Evolutionary conservation across 2,888 invertebrate species (phyloP).

Genomic region (Pyrrhia umbra): DNA sequence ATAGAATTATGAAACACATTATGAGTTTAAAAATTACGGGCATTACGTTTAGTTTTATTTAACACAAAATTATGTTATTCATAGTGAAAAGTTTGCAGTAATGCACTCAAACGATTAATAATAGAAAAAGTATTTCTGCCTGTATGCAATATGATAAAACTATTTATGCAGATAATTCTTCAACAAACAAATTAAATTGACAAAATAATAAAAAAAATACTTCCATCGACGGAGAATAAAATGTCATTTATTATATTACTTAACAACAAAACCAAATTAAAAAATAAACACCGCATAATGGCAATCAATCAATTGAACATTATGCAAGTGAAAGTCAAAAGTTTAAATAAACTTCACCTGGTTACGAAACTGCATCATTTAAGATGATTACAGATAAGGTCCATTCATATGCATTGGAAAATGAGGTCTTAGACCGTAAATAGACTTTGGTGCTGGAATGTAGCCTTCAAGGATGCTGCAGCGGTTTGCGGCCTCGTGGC

Average conservation of each 20-base stretch:
- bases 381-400: slow-evolving; percentile 61
- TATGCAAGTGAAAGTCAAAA: slow-evolving; percentile 57
- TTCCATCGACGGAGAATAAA: background rate
- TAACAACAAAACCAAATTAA: slow-evolving; percentile 22
- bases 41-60: too few species aligned
- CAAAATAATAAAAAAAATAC: background rate
- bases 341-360: slow-evolving; percentile 57
- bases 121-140: too few species aligned
- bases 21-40: background rate
- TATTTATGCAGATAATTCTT: background rate
- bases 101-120: too few species aligned
- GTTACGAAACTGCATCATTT: slow-evolving; percentile 60
- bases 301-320: slow-evolving; percentile 67
- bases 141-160: too few species aligned
- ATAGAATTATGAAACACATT: background rate
- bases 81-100: too few species aligned
- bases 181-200: background rate
- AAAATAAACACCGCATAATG: slow-evolving; percentile 36
- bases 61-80: too few species aligned
- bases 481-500: slow-evolving; percentile 75
- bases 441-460: slow-evolving; percentile 84
- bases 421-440: slow-evolving; percentile 85
- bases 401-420: slow-evolving; percentile 74
- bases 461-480: slow-evolving; percentile 89
- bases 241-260: slow-evolving; percentile 43